Conservation (phyloP, 2,113 vertebrate genomes). For the Osmerus eperlanus region DNA sequence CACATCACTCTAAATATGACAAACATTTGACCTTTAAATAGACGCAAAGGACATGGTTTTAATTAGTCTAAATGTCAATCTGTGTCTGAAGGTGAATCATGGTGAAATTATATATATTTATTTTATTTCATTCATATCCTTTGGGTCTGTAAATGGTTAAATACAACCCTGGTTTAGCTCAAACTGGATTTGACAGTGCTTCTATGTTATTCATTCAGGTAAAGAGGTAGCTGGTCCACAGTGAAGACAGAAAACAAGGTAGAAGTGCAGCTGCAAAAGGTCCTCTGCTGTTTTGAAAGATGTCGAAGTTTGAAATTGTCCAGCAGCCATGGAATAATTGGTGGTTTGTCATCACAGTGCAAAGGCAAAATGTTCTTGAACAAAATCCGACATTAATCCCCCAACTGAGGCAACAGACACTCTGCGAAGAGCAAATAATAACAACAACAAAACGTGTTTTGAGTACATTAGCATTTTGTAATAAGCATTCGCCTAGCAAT, state of each 20-base stretch:
- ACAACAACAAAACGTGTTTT: background rate
- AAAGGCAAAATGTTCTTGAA: background rate
- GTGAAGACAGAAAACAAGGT: background rate
- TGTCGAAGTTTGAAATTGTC: slow-evolving; percentile 1
- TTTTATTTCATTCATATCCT: background rate
- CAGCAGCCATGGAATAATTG: background rate
- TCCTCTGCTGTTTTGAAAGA: background rate
- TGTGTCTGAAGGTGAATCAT: background rate
- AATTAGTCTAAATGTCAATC: background rate
- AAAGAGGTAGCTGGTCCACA: no score
- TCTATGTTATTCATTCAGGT: background rate
- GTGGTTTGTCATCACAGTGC: background rate
- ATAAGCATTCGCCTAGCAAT: background rate
- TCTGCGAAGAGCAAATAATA: background rate
- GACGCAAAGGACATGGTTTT: background rate
- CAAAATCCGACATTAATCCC: background rate
- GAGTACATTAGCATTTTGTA: background rate
- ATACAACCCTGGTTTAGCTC: background rate
- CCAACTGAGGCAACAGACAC: background rate
- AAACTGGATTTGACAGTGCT: background rate
- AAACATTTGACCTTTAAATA: background rate
- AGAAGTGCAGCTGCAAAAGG: background rate
- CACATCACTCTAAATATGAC: background rate
- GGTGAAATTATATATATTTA: background rate
- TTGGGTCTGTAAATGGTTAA: background rate